Base-by-base conservation (phyloP, 2,113 vertebrate species). In the Triplophysa dalaica region DNA sequence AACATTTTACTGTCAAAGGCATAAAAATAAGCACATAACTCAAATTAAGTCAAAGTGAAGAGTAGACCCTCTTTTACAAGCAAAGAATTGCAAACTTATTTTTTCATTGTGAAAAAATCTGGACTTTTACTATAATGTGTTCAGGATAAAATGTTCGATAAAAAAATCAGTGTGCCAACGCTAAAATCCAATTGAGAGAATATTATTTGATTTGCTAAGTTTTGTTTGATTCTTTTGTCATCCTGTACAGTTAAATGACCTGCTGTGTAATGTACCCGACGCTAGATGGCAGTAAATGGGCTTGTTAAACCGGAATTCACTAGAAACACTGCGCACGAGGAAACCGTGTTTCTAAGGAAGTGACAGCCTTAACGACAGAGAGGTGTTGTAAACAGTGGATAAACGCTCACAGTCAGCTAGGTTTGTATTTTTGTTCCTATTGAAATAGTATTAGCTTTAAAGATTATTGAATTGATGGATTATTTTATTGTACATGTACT, bases 271-370 rank as follows among this genome's bases (percentile, higher is more conserved):
- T 17, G 0, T 8, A 22, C 1, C 1, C 3, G 21, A 0, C 82
- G 69, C 45, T 3, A 76, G 83, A 26, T 38, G 83, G 80, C 80
- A 48, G 65, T 62, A 22, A 21, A 1, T 21, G 70, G 16, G 22
- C 21, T 24, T 43, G 2, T 29, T 19, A 65, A 48, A 13, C 2
- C 21, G 41, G 50, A 41, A 75, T 0, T 11, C 45, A 38, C 45
- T 8, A 22, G 10, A 10, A 4, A 58, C 54, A 43, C 26, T 22
- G 45, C 21, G 33, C 21, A 64, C 5, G 60, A 75, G 69, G 73
- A 64, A 79, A 10, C 67, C 4, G 21, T 13, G 83, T 85, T 82
- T 52, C 80, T 82, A 85, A 80, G 83, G 77, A 82, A 82, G 48
- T 79, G 14, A 29, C 19, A 11, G 2, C 24, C 76, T 11, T 78